Conservation (phyloP, 2,797 vertebrate species). For the Labeo calbasu region DNA sequence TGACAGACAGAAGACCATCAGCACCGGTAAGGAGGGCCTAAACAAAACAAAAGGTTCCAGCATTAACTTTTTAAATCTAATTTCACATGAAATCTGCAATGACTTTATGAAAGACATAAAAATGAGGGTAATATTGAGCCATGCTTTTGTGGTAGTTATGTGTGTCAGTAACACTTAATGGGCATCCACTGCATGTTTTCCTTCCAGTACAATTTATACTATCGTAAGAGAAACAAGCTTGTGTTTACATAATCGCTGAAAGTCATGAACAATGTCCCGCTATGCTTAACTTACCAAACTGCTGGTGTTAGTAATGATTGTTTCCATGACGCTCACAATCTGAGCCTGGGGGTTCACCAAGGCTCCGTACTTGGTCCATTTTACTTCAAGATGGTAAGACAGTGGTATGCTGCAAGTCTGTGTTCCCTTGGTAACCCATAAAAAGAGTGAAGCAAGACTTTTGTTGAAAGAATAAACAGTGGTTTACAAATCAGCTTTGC, state of each 20-base stretch:
- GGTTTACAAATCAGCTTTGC: slow-evolving; percentile 26
- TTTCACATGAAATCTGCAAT: neutral
- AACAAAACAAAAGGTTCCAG: neutral
- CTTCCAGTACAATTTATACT: neutral
- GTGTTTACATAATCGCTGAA: neutral
- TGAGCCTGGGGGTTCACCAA: slow-evolving; percentile 89
- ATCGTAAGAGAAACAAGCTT: neutral
- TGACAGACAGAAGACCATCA: slow-evolving; percentile 71
- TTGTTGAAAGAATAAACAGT: neutral
- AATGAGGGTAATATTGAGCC: neutral
- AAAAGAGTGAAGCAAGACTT: neutral
- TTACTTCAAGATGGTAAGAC: slow-evolving; percentile 83
- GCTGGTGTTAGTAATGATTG: slow-evolving; percentile 73
- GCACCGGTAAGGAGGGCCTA: slow-evolving; percentile 63
- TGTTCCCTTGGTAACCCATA: slow-evolving; percentile 58
- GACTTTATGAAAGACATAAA: neutral
- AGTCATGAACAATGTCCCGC: neutral
- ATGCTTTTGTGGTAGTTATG: neutral
- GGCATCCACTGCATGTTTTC: too few species aligned
- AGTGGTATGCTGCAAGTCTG: slow-evolving; percentile 86
- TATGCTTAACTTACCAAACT: slow-evolving; percentile 77
- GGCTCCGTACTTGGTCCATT: slow-evolving; percentile 92
- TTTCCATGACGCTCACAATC: slow-evolving; percentile 83
- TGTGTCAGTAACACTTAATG: neutral
- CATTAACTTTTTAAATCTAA: neutral